Evolutionary conservation across 2,888 invertebrate species (phyloP).

Genomic region (Phyllotreta striolata): DNA sequence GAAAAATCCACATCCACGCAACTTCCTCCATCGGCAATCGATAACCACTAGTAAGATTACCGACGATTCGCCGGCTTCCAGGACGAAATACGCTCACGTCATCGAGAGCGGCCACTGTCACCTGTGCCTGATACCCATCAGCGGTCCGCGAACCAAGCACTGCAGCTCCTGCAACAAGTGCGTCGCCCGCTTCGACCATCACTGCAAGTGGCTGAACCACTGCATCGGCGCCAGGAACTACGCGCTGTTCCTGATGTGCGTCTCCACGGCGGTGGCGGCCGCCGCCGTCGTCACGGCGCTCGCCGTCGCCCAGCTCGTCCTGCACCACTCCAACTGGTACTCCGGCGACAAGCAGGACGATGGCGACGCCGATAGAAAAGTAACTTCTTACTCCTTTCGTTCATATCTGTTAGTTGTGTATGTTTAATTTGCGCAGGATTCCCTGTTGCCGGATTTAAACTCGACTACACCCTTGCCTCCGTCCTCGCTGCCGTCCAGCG

Average conservation of each 20-base stretch:
- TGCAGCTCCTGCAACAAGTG: conserved; percentile 98
- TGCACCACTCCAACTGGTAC: conserved; percentile 69
- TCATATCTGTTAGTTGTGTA: background rate
- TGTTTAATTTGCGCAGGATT: conserved; percentile 29
- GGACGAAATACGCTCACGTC: conserved; percentile 87
- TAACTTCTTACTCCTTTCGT: conserved; percentile 19
- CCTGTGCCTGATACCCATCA: conserved; percentile 81
- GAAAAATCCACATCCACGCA: too few relatives aligned
- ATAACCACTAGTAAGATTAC: background rate
- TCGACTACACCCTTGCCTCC: conserved; percentile 46
- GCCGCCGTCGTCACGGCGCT: conserved; percentile 74
- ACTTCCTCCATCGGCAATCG: too few relatives aligned
- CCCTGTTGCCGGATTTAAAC: conserved; percentile 36
- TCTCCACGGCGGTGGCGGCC: conserved; percentile 79
- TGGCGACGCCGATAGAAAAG: conserved; percentile 42
- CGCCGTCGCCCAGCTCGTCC: conserved; percentile 73
- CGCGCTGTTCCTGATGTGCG: conserved; percentile 80
- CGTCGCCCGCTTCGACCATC: conserved; percentile 93
- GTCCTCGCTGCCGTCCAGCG: conserved; percentile 62
- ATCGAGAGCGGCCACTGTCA: conserved; percentile 96
- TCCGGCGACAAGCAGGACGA: conserved; percentile 57
- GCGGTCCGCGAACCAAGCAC: conserved; percentile 85
- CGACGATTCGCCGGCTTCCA: conserved; percentile 11
- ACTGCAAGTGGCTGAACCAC: conserved; percentile 99
- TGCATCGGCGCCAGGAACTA: conserved; percentile 95